These are phyloP conservation scores for Synchiropus splendidus DNA, from an alignment of 2,113 vertebrate species.

Conservation along the genomic window DNA sequence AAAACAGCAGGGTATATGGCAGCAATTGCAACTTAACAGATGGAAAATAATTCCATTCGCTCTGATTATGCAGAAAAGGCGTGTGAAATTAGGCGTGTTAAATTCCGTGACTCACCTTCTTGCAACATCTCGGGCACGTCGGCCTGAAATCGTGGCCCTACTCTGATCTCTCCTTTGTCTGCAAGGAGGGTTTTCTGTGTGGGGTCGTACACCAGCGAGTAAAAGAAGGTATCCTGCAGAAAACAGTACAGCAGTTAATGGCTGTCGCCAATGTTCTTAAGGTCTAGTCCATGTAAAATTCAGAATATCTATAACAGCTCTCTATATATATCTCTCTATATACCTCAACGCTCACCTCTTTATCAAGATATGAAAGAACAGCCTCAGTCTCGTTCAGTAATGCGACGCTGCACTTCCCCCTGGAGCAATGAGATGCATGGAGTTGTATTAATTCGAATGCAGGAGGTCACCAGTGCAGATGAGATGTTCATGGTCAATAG, in stretches of 20 bases:
- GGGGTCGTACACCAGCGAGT: conserved; percentile 94
- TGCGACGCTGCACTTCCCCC: conserved; percentile 94
- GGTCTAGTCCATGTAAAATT: too few species aligned
- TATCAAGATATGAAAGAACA: conserved; percentile 90
- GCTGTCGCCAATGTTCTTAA: too few species aligned
- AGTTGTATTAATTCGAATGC: conserved; percentile 17
- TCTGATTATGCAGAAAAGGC: too few species aligned
- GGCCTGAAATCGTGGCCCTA: conserved; percentile 94
- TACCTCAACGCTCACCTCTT: conserved; percentile 71
- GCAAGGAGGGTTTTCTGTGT: conserved; percentile 92
- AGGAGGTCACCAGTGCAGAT: conserved; percentile 21
- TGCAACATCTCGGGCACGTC: conserved; percentile 93
- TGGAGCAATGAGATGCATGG: conserved; percentile 38
- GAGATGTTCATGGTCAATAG: conserved; percentile 20
- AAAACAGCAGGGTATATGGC: too few species aligned
- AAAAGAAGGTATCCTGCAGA: conserved; percentile 90
- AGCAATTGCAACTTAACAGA: too few species aligned
- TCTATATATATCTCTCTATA: too few species aligned
- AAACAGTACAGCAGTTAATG: too few species aligned
- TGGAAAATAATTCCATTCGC: too few species aligned
- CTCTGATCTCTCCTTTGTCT: conserved; percentile 94
- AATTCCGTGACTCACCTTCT: conserved; percentile 70
- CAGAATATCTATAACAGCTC: too few species aligned
- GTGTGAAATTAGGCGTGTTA: too few species aligned
- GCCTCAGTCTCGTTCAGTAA: conserved; percentile 93